Evolutionary conservation across 1,140 invertebrate genomes (phyloP).

Genomic region (Hypothenemus hampei): DNA sequence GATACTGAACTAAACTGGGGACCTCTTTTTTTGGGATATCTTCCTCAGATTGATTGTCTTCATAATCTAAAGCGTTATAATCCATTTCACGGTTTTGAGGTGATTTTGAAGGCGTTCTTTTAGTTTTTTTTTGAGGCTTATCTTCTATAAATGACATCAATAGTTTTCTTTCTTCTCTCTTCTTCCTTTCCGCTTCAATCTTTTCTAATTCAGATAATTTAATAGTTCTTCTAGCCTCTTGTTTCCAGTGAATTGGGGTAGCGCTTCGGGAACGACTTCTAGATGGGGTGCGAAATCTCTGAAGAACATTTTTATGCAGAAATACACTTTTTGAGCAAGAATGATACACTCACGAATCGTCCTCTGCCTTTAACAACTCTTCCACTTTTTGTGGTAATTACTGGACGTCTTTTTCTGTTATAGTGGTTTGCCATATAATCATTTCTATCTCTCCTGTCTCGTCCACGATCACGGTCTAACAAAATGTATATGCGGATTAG

Average conservation of each 20-base stretch:
- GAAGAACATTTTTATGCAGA: conserved; percentile 17
- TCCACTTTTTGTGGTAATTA: conserved; percentile 65
- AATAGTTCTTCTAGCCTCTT: conserved; percentile 76
- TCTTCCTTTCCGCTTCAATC: conserved; percentile 58
- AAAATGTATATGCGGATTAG: too few relatives aligned
- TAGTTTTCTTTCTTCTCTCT: conserved; percentile 59
- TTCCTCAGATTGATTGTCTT: conserved; percentile 42
- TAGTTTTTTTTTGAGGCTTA: conserved; percentile 2
- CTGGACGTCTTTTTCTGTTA: conserved; percentile 42
- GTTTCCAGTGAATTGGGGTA: conserved; percentile 86
- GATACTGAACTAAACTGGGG: conserved; percentile 45
- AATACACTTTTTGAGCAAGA: not conserved
- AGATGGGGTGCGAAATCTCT: conserved; percentile 80
- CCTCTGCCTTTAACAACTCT: conserved; percentile 84
- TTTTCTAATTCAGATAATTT: conserved; percentile 76
- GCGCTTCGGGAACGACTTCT: conserved; percentile 72
- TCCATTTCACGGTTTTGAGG: conserved; percentile 37
- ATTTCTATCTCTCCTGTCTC: conserved; percentile 34
- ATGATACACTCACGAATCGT: conserved; percentile 77
- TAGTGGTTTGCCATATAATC: conserved; percentile 38
- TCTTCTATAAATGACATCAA: conserved; percentile 37
- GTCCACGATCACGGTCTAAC: conserved; percentile 21
- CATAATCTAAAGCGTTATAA: conserved; percentile 49
- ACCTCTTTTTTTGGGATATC: conserved; percentile 35
- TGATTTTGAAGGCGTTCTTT: conserved; percentile 6